These are phyloP conservation scores for Caiman crocodilus DNA, from an alignment of 2,797 vertebrate genomes.

Conservation along the genomic window DNA sequence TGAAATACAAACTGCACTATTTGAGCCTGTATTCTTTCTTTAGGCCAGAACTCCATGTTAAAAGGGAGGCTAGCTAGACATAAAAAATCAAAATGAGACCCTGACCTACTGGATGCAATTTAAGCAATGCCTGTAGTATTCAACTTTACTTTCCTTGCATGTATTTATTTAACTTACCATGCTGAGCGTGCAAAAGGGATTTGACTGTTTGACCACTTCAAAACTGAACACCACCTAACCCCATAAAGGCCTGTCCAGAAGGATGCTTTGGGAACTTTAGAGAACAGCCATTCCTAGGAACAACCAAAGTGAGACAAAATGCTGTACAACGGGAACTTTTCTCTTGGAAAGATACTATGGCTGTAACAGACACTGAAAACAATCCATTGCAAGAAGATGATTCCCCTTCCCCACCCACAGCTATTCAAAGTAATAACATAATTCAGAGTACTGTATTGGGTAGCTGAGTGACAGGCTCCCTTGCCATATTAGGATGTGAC, in stretches of 20 bases:
- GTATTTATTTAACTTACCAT: conserved; percentile 3
- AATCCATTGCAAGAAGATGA: background rate
- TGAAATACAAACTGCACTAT: background rate
- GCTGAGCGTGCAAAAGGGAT: background rate
- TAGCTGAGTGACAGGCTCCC: background rate
- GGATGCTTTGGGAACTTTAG: background rate
- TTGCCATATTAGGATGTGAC: background rate
- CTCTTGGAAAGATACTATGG: background rate
- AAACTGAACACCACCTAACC: background rate
- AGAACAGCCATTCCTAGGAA: background rate
- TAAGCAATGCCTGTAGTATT: background rate
- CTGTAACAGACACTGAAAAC: no score
- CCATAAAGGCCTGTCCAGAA: conserved; percentile 35
- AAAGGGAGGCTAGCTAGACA: background rate
- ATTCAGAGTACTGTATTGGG: background rate
- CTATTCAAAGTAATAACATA: background rate
- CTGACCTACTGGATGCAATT: background rate
- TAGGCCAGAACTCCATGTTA: background rate
- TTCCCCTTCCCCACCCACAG: background rate
- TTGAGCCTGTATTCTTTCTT: background rate
- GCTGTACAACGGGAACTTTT: background rate
- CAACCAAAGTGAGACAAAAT: background rate
- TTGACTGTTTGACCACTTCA: background rate
- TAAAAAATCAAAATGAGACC: background rate
- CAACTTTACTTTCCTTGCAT: background rate